A percentile compares a stretch with the other conserved stretches of the same genome.
Evolutionary conservation across 2,797 vertebrate genomes (phyloP).

Genomic region (Micrastur ruficollis): DNA sequence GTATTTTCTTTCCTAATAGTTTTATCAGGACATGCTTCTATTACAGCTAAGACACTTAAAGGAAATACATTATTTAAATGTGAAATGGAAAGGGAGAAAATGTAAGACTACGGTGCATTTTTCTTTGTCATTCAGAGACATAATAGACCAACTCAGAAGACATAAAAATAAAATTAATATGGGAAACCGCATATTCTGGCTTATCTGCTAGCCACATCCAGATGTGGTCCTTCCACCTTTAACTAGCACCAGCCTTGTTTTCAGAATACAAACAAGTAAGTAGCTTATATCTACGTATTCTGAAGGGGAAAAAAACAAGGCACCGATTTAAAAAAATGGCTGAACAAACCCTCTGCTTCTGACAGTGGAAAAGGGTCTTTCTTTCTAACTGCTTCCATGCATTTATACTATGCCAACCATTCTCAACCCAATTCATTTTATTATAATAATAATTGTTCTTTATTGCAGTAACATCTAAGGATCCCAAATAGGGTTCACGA

Average conservation of each 20-base stretch:
- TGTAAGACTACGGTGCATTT: background rate
- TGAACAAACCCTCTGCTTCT: background rate
- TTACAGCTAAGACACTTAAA: constrained; percentile 36
- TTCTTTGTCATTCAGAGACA: constrained; percentile 26
- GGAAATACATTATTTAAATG: constrained; percentile 53
- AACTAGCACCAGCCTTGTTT: constrained; percentile 6
- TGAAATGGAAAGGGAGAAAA: constrained; percentile 34
- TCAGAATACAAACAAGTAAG: background rate
- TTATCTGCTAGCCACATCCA: constrained; percentile 29
- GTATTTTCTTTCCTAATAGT: constrained; percentile 54
- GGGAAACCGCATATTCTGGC: background rate
- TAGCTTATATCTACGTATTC: background rate
- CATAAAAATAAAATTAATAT: background rate
- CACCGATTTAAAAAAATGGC: background rate
- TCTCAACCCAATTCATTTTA: constrained; percentile 38
- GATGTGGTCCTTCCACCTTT: background rate
- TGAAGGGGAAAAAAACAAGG: background rate
- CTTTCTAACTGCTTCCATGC: background rate
- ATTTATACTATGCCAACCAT: background rate
- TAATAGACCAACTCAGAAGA: constrained; percentile 8
- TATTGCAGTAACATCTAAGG: constrained; percentile 47
- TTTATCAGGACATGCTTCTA: constrained; percentile 40
- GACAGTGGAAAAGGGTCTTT: background rate
- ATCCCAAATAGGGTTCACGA: constrained; percentile 49
- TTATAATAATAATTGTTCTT: constrained; percentile 59